Base-by-base conservation (phyloP, 2,113 vertebrate genomes). In the Corapipo altera region DNA sequence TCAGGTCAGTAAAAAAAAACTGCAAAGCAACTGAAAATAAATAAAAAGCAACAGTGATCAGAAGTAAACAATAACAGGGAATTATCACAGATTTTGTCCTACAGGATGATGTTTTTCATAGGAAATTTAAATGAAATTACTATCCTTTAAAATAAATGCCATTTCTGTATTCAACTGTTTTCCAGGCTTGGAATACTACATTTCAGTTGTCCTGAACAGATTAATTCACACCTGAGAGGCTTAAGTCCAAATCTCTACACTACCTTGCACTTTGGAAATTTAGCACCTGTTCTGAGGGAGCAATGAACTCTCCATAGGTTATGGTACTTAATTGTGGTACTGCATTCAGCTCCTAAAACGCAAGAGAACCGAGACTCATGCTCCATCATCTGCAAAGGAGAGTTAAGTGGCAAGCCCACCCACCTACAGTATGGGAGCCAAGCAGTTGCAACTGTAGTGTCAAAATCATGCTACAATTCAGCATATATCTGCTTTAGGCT, bases 381-480 rank as follows among this genome's bases (percentile, higher is more conserved):
- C 32, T 43, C n/a, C 26, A n/a, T 6, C 32, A 70, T 3, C 16
- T 51, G 46, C 37, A 39, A 35, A 5, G 3, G 14, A 46, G n/a
- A 78, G 27, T 19, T 37, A 64, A 30, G 20, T 28, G 12, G 28
- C 54, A 91, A 65, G 20, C 28, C 14, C 54, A 49, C 6, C 4
- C 8, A 58, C 4, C 9, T 9, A 41, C 22, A 49, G 8, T 3
- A 82, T 0, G 3, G 48, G 16, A 81, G 72, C 22, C 16, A 64
- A 75, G n/a, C 6, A 35, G 30, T 10, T 59, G 24, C 35, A 30
- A 43, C 30, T 17, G 3, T 0, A 44, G 17, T 1, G 24, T 52
- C 44, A 69, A 51, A 65, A 33, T 58, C 22, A 70, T 2, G 11
- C 3, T 49, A 26, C 15, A 44, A 11, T 73, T 83, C 52, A 77